Percentiles rank a stretch among this genome's conserved stretches.
phyloP scores from a whole-genome alignment of 2,888 invertebrate genomes.

The Creontiades dilutus region DNA sequence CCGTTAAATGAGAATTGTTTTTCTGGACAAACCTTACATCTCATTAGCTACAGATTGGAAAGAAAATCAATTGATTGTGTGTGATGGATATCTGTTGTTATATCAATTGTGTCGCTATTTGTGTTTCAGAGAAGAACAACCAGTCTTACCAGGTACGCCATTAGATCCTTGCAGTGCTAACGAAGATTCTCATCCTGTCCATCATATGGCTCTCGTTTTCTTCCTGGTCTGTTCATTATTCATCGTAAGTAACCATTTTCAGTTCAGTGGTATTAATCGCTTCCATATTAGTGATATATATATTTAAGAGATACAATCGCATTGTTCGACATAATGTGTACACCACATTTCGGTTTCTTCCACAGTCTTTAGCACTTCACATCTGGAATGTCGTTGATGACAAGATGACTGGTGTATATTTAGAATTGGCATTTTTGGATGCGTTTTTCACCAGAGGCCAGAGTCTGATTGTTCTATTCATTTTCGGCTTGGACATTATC shows the following conservation, averaged over 20 bases:
- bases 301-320: background rate
- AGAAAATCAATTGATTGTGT: too few relatives aligned
- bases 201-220: conserved; percentile 90
- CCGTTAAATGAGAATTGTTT: too few relatives aligned
- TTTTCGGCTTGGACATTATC: conserved; percentile 92
- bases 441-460: conserved; percentile 94
- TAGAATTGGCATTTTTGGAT: conserved; percentile 95
- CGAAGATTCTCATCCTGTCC: conserved; percentile 86
- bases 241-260: conserved; percentile 83
- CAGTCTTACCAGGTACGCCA: conserved; percentile 53
- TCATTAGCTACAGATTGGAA: too few relatives aligned
- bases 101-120: too few relatives aligned
- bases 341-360: conserved; percentile 75
- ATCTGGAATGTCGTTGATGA: conserved; percentile 90
- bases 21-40: too few relatives aligned
- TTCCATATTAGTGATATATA: background rate
- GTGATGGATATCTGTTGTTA: too few relatives aligned
- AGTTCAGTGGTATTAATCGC: background rate
- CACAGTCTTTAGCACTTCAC: conserved; percentile 89
- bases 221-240: conserved; percentile 92
- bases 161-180: conserved; percentile 38
- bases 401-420: conserved; percentile 89
- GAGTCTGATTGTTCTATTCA: conserved; percentile 89
- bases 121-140: conserved; percentile 61
- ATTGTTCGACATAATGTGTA: background rate